Conservation (phyloP, 2,888 invertebrate species). For the Osedax fenrisi region DNA sequence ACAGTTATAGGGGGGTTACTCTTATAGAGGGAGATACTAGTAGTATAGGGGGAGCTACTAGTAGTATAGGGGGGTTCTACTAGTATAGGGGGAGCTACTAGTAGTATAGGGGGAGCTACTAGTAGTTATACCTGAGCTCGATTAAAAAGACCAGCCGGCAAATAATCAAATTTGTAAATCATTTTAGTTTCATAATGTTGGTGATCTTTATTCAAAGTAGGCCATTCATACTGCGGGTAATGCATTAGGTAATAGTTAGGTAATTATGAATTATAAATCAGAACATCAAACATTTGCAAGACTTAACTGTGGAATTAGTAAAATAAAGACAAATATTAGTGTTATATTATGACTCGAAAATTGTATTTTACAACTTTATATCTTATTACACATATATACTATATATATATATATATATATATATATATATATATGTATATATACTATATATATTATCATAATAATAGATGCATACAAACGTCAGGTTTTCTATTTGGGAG, state of each 20-base stretch:
- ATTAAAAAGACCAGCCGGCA: slow-evolving; percentile 49
- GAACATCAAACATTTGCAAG: neutral
- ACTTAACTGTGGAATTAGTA: neutral
- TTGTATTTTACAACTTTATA: too few relatives aligned
- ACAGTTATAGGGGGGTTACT: too few relatives aligned
- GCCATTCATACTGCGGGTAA: slow-evolving; percentile 41
- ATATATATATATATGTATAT: too few relatives aligned
- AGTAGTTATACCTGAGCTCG: slow-evolving; percentile 44
- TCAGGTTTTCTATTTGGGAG: slow-evolving; percentile 8
- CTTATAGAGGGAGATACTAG: neutral
- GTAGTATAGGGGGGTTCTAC: too few relatives aligned
- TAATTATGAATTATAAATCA: too few relatives aligned
- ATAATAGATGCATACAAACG: neutral
- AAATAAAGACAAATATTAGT: too few relatives aligned
- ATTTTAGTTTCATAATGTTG: slow-evolving; percentile 37
- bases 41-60: neutral
- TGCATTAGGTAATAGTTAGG: neutral
- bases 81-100: neutral
- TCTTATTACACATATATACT: too few relatives aligned
- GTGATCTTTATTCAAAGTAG: slow-evolving; percentile 38
- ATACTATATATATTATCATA: too few relatives aligned
- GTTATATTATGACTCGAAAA: too few relatives aligned
- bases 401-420: too few relatives aligned
- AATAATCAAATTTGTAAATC: slow-evolving; percentile 45
- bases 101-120: neutral